Conservation (phyloP, 2,888 invertebrate species). For the Pyrochroa serraticornis region DNA sequence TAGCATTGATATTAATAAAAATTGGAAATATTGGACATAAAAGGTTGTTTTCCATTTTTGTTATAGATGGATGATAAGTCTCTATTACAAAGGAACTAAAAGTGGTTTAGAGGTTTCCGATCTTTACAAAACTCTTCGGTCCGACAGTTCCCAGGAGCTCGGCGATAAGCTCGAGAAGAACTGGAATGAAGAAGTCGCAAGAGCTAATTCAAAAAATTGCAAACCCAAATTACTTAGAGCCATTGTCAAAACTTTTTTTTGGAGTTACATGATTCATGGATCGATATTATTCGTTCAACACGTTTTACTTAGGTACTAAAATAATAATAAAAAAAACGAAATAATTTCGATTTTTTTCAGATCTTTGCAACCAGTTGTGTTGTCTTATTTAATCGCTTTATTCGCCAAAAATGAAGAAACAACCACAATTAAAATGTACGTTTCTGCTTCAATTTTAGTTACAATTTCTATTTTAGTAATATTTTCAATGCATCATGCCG, state of each 20-base stretch:
- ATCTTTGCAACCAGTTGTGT: slow-evolving; percentile 62
- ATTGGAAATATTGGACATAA: too few species aligned
- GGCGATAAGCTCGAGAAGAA: slow-evolving; percentile 66
- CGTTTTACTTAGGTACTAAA: slow-evolving; percentile 35
- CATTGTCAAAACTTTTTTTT: slow-evolving; percentile 33
- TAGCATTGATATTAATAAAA: too few species aligned
- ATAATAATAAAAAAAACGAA: not conserved
- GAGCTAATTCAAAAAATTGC: slow-evolving; percentile 26
- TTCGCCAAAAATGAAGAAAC: slow-evolving; percentile 60
- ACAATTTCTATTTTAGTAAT: slow-evolving; percentile 60
- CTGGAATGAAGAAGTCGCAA: slow-evolving; percentile 50
- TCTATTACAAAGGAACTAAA: slow-evolving; percentile 61
- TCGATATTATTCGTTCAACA: slow-evolving; percentile 33
- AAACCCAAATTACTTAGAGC: slow-evolving; percentile 38
- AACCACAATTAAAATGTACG: slow-evolving; percentile 60
- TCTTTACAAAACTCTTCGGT: slow-evolving; percentile 64
- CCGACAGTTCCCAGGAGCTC: slow-evolving; percentile 66
- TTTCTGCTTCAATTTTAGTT: slow-evolving; percentile 63
- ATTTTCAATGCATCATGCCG: slow-evolving; percentile 66
- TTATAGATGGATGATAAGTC: slow-evolving; percentile 45
- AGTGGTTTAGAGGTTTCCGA: slow-evolving; percentile 68
- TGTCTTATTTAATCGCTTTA: slow-evolving; percentile 63
- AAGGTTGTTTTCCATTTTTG: not conserved
- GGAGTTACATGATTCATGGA: slow-evolving; percentile 35
- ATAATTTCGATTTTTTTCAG: slow-evolving; percentile 54